Evolutionary conservation across 2,888 invertebrate species (phyloP).

Genomic region (Andrena marginata): DNA sequence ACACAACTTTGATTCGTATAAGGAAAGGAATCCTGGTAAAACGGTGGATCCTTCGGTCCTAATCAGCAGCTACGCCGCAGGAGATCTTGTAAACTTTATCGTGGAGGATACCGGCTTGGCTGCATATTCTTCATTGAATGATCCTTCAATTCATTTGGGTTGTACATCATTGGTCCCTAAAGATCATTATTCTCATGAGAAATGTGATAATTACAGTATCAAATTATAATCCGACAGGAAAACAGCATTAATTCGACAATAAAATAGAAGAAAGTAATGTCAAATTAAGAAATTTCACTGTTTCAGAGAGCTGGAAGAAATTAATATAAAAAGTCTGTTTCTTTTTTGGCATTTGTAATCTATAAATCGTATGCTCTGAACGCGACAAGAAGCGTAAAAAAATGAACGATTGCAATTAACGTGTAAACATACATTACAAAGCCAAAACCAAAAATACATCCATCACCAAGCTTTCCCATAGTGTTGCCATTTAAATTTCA

Average conservation of each 20-base stretch:
- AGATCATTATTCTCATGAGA: conserved; percentile 43
- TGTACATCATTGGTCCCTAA: conserved; percentile 83
- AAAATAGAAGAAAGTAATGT: conserved; percentile 1
- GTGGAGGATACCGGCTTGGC: conserved; percentile 79
- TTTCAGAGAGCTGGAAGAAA: background rate
- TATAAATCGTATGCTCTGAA: conserved; percentile 7
- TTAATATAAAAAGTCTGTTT: background rate
- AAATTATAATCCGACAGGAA: conserved; percentile 9
- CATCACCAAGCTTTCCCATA: conserved; percentile 73
- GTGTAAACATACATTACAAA: conserved; percentile 35
- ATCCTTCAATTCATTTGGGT: conserved; percentile 80
- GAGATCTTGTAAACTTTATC: conserved; percentile 70
- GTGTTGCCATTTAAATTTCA: conserved; percentile 44
- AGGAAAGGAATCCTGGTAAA: conserved; percentile 14
- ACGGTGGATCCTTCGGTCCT: conserved; percentile 23
- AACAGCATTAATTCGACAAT: conserved; percentile 20
- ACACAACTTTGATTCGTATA: conserved; percentile 26
- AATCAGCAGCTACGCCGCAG: conserved; percentile 18
- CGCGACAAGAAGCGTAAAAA: conserved; percentile 22
- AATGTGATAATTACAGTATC: background rate
- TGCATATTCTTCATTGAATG: conserved; percentile 74
- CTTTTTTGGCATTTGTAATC: conserved; percentile 5
- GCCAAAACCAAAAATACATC: conserved; percentile 53
- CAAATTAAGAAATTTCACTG: background rate
- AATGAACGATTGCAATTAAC: conserved; percentile 29